Percentiles rank a stretch among this genome's conserved stretches.
Evolutionary conservation across 2,888 invertebrate genomes (phyloP).

Genomic region (Diogma glabrata): DNA sequence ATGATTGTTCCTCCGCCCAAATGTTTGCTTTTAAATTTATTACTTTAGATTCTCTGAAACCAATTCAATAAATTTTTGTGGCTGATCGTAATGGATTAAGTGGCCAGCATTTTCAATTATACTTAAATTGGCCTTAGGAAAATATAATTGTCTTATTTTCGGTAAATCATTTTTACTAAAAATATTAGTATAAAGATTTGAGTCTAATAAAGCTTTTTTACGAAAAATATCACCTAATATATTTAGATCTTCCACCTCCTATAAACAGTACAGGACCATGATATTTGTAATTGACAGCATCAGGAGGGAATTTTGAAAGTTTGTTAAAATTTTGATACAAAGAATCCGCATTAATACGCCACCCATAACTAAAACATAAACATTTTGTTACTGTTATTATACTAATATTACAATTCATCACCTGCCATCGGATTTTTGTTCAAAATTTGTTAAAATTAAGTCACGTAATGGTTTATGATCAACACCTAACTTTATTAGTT

Average conservation of each 20-base stretch:
- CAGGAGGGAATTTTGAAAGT: constrained; percentile 54
- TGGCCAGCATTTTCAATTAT: constrained; percentile 68
- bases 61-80: constrained; percentile 36
- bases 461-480: constrained; percentile 49
- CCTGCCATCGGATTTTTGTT: constrained; percentile 16
- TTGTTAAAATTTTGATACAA: constrained; percentile 52
- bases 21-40: too few relatives aligned
- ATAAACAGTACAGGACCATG: constrained; percentile 70
- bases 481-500: constrained; percentile 43
- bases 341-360: constrained; percentile 70
- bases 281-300: constrained; percentile 36
- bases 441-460: constrained; percentile 79
- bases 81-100: constrained; percentile 84
- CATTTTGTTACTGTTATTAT: too few relatives aligned
- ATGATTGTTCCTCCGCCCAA: too few relatives aligned
- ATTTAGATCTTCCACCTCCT: constrained; percentile 72
- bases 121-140: constrained; percentile 56
- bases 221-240: constrained; percentile 49
- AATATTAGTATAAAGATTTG: constrained; percentile 11
- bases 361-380: too few relatives aligned
- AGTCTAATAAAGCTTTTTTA: not conserved
- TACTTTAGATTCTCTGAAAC: constrained; percentile 49
- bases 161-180: constrained; percentile 42
- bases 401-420: too few relatives aligned
- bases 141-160: constrained; percentile 50